Evolutionary conservation across 2,888 invertebrate species (phyloP).

Genomic region (Drosophila meridionalis): DNA sequence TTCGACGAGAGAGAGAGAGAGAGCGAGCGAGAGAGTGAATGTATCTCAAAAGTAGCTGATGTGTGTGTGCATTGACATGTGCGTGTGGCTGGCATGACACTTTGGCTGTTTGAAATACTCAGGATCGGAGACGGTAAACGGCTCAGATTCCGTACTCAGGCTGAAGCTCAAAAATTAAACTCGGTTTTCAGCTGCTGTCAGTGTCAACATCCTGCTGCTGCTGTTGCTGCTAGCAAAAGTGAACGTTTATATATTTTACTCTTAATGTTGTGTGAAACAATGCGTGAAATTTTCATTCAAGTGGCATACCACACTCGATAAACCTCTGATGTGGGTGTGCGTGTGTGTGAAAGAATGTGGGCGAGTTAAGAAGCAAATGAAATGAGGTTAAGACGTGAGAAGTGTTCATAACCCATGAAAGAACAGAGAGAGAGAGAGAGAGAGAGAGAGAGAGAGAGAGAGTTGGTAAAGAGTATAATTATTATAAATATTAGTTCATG

Average conservation of each 20-base stretch:
- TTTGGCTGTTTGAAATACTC: conserved; percentile 69
- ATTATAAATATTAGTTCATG: neutral
- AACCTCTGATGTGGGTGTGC: conserved; percentile 12
- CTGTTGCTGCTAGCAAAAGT: conserved; percentile 20
- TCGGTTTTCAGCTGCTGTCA: conserved; percentile 21
- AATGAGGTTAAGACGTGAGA: neutral
- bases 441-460: neutral
- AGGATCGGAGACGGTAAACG: conserved; percentile 31
- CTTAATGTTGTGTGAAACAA: conserved; percentile 40
- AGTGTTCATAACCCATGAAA: too few relatives aligned
- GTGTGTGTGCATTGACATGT: conserved; percentile 59
- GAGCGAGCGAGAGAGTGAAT: neutral
- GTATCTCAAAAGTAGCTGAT: conserved; percentile 6
- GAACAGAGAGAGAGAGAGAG: too few relatives aligned
- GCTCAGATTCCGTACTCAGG: conserved; percentile 22
- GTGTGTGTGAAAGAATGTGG: conserved; percentile 1
- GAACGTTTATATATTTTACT: conserved; percentile 42
- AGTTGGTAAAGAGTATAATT: neutral
- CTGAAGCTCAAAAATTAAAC: conserved; percentile 33
- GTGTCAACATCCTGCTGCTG: conserved; percentile 16
- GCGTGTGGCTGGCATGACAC: conserved; percentile 69
- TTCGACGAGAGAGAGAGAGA: conserved; percentile 21
- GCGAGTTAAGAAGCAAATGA: conserved; percentile 1
- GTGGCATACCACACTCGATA: conserved; percentile 32
- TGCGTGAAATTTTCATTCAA: conserved; percentile 48